These are phyloP conservation scores for Novumbra hubbsi DNA, from an alignment of 2,797 vertebrate species.

Conservation along the genomic window DNA sequence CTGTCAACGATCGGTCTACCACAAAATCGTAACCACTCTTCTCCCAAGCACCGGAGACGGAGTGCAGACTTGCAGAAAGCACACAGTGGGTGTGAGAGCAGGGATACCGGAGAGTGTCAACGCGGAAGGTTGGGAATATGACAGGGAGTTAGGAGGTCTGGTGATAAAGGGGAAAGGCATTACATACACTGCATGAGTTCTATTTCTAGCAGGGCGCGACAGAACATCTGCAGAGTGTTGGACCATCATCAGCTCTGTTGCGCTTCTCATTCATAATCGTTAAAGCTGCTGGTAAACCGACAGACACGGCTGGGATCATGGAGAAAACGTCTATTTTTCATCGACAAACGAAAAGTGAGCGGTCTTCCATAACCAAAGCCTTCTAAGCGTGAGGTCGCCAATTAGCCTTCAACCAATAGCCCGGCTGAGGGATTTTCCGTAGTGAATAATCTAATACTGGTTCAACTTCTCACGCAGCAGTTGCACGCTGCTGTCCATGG, in stretches of 20 bases:
- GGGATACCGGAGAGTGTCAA: background rate
- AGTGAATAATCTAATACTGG: background rate
- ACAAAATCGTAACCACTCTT: background rate
- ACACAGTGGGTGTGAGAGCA: too few relatives aligned
- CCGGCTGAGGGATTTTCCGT: background rate
- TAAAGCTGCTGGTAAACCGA: conserved; percentile 3
- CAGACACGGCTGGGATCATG: background rate
- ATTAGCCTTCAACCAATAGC: background rate
- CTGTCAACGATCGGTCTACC: background rate
- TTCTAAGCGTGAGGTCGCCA: background rate
- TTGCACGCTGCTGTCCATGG: conserved; percentile 24
- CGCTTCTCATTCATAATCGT: conserved; percentile 6
- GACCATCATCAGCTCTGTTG: background rate
- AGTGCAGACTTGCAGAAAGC: background rate
- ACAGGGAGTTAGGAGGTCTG: too few relatives aligned
- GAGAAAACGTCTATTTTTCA: conserved; percentile 4
- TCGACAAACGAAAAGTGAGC: background rate
- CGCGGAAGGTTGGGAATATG: too few relatives aligned
- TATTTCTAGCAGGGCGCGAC: background rate
- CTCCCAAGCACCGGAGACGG: background rate
- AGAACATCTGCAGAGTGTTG: too few relatives aligned
- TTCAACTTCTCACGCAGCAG: background rate
- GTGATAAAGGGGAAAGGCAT: background rate
- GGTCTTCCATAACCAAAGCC: background rate
- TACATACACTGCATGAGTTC: background rate